Conservation (phyloP, 2,113 vertebrate genomes). For the Crotalus horridus region DNA sequence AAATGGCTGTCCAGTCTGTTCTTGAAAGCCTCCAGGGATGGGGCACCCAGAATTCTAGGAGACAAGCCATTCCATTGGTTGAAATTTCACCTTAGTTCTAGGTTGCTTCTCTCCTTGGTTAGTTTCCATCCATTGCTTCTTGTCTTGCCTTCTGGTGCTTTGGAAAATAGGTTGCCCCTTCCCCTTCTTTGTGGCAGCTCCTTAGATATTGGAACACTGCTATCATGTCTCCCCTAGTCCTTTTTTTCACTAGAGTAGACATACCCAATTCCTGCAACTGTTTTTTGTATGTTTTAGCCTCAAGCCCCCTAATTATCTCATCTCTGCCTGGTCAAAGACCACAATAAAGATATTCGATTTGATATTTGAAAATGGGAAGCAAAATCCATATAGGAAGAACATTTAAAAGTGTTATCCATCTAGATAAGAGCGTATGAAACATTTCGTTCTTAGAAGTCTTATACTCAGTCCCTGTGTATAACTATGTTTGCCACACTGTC, state of each 20-base stretch:
- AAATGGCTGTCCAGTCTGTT: background rate
- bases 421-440: background rate
- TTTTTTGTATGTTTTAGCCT: background rate
- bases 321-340: background rate
- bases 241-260: background rate
- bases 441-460: background rate
- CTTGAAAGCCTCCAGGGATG: background rate
- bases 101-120: too few relatives aligned
- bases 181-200: background rate
- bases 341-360: background rate
- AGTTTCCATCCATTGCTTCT: background rate
- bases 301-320: background rate
- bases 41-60: background rate
- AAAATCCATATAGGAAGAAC: background rate
- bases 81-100: background rate
- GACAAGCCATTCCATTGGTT: background rate
- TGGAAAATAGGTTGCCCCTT: too few relatives aligned
- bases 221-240: background rate
- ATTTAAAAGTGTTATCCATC: background rate
- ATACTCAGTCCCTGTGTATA: background rate
- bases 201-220: background rate
- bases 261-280: background rate
- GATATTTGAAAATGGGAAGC: background rate
- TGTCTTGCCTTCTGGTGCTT: background rate
- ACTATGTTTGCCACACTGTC: background rate